Conservation (phyloP, 1,140 invertebrate species). For the Drosophila lacertosa region DNA sequence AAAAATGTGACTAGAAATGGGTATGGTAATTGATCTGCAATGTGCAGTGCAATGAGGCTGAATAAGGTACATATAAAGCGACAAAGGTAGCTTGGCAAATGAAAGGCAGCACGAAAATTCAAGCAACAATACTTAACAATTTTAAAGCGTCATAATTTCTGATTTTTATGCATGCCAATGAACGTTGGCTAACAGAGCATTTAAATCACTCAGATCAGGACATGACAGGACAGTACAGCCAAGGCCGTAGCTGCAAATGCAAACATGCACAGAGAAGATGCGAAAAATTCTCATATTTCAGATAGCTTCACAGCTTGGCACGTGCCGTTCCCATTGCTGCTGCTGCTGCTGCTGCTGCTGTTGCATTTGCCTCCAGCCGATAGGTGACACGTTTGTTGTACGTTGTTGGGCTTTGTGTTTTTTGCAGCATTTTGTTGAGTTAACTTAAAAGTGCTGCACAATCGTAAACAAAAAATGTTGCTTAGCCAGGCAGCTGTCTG, state of each 20-base stretch:
- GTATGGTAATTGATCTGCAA: constrained; percentile 27
- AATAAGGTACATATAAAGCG: no score
- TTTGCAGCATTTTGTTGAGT: constrained; percentile 23
- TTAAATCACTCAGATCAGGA: constrained; percentile 60
- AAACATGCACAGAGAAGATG: constrained; percentile 11
- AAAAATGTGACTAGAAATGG: constrained; percentile 21
- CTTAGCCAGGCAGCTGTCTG: constrained; percentile 65
- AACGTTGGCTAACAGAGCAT: constrained; percentile 32
- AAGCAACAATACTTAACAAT: constrained; percentile 49
- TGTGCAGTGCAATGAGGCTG: constrained; percentile 21
- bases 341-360: constrained; percentile 21
- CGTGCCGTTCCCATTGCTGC: constrained; percentile 27
- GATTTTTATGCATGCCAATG: constrained; percentile 60
- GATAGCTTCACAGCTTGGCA: constrained; percentile 32
- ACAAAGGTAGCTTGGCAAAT: no score
- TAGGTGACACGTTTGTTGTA: constrained; percentile 37
- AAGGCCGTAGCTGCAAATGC: constrained; percentile 8
- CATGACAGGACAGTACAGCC: constrained; percentile 14
- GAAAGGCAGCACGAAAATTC: constrained; percentile 2
- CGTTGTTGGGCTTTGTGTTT: constrained; percentile 12
- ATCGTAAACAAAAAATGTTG: constrained; percentile 70
- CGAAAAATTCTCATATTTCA: constrained; percentile 29
- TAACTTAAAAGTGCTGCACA: constrained; percentile 57
- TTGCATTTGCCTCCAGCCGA: constrained; percentile 29
- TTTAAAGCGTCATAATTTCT: constrained; percentile 61